Evolutionary conservation across 2,888 invertebrate species (phyloP).

Genomic region (Nomada fucata): DNA sequence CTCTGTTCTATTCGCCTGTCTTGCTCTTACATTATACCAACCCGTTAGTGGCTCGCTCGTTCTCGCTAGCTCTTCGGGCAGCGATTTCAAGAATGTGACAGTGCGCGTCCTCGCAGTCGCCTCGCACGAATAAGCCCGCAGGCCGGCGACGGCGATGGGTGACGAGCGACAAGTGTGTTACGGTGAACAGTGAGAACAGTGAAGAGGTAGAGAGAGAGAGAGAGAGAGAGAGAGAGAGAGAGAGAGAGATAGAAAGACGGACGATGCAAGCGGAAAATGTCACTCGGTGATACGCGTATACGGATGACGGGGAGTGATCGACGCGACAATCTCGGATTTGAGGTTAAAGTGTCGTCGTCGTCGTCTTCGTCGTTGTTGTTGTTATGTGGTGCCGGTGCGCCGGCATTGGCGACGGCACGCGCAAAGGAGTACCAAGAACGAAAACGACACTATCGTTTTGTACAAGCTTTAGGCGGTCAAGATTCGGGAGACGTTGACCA

Average conservation of each 20-base stretch:
- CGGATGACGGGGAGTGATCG: conserved; percentile 72
- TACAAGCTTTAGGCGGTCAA: conserved; percentile 15
- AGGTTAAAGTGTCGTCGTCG: conserved; percentile 67
- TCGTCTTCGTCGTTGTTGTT: conserved; percentile 52
- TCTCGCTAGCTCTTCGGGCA: conserved; percentile 57
- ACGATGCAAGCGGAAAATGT: conserved; percentile 73
- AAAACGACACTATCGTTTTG: conserved; percentile 60
- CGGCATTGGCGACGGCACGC: conserved; percentile 74
- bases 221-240: conserved; percentile 11
- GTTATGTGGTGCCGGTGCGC: conserved; percentile 73
- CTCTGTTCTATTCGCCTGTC: conserved; percentile 18
- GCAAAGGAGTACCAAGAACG: conserved; percentile 66
- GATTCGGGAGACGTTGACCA: conserved; percentile 43
- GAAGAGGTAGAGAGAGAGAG: conserved; percentile 21
- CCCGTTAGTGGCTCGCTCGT: conserved; percentile 18
- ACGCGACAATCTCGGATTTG: conserved; percentile 68
- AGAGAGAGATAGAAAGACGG: conserved; percentile 50
- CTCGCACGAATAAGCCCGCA: conserved; percentile 72
- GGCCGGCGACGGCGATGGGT: conserved; percentile 70
- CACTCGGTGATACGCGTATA: conserved; percentile 71
- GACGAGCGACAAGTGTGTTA: conserved; percentile 62
- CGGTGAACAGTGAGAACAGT: conserved; percentile 59
- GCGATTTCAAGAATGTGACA: conserved; percentile 79
- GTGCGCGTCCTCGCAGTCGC: conserved; percentile 75
- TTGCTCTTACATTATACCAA: conserved; percentile 31